These are phyloP conservation scores for Drosophila cognata DNA, from an alignment of 2,888 invertebrate species.

Conservation along the genomic window DNA sequence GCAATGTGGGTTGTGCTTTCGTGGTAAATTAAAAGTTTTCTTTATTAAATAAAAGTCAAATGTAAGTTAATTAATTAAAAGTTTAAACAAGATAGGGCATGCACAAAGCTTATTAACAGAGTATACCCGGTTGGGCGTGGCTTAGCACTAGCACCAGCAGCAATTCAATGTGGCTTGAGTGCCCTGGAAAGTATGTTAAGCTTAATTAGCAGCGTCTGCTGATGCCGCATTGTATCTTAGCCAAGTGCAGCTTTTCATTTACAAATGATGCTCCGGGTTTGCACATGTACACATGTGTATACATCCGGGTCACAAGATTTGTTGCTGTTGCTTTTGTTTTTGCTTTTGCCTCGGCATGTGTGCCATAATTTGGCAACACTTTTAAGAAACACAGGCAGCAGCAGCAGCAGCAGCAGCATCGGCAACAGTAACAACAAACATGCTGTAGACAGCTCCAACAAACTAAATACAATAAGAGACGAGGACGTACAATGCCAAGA, in stretches of 20 bases:
- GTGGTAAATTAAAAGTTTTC: slow-evolving; percentile 60
- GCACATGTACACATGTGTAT: slow-evolving; percentile 5
- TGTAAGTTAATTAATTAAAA: slow-evolving; percentile 78
- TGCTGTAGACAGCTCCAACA: slow-evolving; percentile 27
- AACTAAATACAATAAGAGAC: slow-evolving; percentile 45
- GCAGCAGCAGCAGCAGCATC: slow-evolving; percentile 25
- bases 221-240: slow-evolving; percentile 24
- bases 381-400: slow-evolving; percentile 42
- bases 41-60: slow-evolving; percentile 74
- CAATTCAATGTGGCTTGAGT: slow-evolving; percentile 29
- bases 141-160: slow-evolving; percentile 6
- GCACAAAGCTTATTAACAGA: slow-evolving; percentile 40
- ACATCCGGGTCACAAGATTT: slow-evolving; percentile 34
- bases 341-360: slow-evolving; percentile 37
- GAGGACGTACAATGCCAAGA: slow-evolving; percentile 71
- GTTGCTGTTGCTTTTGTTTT: slow-evolving; percentile 1
- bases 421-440: slow-evolving; percentile 26
- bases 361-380: slow-evolving; percentile 55
- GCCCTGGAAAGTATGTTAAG: slow-evolving; percentile 52
- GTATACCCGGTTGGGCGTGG: slow-evolving; percentile 9
- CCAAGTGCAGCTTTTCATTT: slow-evolving; percentile 43
- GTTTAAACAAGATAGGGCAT: slow-evolving; percentile 71
- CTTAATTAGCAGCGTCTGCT: slow-evolving; percentile 58
- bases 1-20: slow-evolving; percentile 7
- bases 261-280: slow-evolving; percentile 20